Evolutionary conservation across 2,888 invertebrate species (phyloP), one percentile per base, ranked within the genome.

Genomic region (Isoperla grammatica): DNA sequence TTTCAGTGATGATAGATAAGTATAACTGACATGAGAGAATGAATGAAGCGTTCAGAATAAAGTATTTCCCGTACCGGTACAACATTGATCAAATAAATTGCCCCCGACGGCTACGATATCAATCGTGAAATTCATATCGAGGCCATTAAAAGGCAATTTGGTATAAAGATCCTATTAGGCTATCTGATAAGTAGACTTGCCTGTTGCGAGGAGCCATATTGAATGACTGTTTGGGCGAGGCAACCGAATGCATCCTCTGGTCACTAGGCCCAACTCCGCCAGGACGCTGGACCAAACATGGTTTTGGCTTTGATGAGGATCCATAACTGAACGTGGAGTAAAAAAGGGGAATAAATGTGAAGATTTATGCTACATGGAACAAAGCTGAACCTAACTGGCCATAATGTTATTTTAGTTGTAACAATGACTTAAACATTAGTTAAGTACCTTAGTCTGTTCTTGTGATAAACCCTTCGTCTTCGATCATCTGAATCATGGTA

Each of bases 401-500:
- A 12, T 13, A 42, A 15, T 42, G 42, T 13, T 42, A 42, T 42
- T 13, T 37, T 42, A 42, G 11, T 42, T 37, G 37, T 37, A 37
- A 42, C 17, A 6, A 3, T 13, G 43, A 13, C 9, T 19, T 43
- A 43, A 3, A 17, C 15, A 15, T 17, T 23, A 50, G 9, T 20
- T 9, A 2, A n/a, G 40, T 75, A 85, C 85, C 85, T 83, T 71
- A 82, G 75, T 70, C 90, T 82, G 71, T 87, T 85, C 72, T 86
- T 86, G 68, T 63, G 63, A 40, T 81, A 83, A 63, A 86, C 80
- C 67, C 85, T 77, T 65, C 85, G 75, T 64, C 85, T 76, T 65
- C 83, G 77, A 69, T 85, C 85, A 72, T 90, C 90, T 61, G 85
- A 83, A 69, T 85, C 83, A 68, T 83, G 80, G 69, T 88, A 89